Conservation (phyloP, 2,888 invertebrate genomes). For the Lepidonotus clava region DNA sequence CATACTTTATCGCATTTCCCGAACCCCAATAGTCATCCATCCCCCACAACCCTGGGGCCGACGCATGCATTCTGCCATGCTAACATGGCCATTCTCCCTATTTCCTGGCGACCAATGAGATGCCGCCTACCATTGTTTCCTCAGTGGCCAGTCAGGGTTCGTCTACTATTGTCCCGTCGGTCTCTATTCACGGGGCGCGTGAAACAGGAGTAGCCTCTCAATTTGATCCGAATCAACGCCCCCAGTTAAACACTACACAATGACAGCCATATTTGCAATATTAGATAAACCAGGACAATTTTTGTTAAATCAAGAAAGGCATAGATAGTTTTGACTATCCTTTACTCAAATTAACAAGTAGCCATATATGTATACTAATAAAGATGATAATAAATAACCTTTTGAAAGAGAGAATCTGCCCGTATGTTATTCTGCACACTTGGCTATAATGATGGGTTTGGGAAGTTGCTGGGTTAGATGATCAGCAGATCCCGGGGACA, state of each 20-base stretch:
- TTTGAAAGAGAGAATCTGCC: too few relatives aligned
- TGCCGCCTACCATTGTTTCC: slow-evolving; percentile 39
- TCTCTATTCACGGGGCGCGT: neutral
- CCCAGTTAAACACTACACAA: neutral
- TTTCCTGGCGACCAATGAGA: slow-evolving; percentile 23
- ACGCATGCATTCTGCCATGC: neutral
- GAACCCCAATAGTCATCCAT: neutral
- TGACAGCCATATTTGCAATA: neutral
- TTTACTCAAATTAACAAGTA: too few relatives aligned
- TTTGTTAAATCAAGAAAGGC: too few relatives aligned
- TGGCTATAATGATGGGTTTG: too few relatives aligned
- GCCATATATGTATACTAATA: too few relatives aligned
- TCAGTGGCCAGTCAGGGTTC: slow-evolving; percentile 13
- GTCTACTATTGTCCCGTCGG: neutral
- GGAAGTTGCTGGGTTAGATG: too few relatives aligned
- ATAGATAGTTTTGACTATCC: too few relatives aligned
- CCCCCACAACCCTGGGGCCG: neutral
- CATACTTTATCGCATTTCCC: neutral
- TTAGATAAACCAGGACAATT: too few relatives aligned
- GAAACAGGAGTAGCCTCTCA: neutral
- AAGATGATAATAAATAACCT: too few relatives aligned
- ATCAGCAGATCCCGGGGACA: too few relatives aligned
- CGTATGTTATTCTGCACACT: too few relatives aligned
- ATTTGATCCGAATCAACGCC: neutral
- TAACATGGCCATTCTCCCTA: neutral